These are phyloP conservation scores for Polydrusus pterygomalis DNA, from an alignment of 2,888 invertebrate genomes.

Conservation along the genomic window DNA sequence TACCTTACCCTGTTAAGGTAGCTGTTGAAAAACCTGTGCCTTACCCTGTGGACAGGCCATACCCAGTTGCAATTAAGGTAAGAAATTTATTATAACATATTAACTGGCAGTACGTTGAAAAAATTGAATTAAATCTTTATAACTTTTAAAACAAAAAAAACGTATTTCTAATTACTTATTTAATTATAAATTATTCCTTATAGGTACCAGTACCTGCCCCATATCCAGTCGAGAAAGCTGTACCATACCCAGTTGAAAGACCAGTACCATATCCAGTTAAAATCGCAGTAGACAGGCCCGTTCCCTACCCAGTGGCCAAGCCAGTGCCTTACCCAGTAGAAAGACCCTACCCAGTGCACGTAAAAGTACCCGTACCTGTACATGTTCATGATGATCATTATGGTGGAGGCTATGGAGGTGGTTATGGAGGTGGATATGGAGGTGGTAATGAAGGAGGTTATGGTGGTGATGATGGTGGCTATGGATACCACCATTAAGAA, in stretches of 20 bases:
- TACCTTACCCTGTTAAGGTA: slow-evolving; percentile 80
- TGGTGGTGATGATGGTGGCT: slow-evolving; percentile 43
- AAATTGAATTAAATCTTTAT: no score
- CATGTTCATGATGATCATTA: slow-evolving; percentile 60
- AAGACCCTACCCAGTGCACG: slow-evolving; percentile 77
- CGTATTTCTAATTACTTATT: no score
- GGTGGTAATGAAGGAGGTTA: slow-evolving; percentile 57
- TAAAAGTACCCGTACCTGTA: slow-evolving; percentile 76
- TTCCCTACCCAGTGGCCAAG: slow-evolving; percentile 78
- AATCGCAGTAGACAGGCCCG: slow-evolving; percentile 74
- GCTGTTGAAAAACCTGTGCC: slow-evolving; percentile 74
- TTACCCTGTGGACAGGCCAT: slow-evolving; percentile 79
- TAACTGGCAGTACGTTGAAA: no score
- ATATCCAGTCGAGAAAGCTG: slow-evolving; percentile 80
- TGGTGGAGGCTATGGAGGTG: slow-evolving; percentile 57
- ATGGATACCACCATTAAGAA: slow-evolving; percentile 28
- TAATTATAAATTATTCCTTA: background rate
- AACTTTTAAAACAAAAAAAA: no score
- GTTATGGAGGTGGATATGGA: slow-evolving; percentile 62
- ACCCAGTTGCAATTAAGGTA: slow-evolving; percentile 78
- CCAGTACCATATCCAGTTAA: slow-evolving; percentile 75
- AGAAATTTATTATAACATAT: background rate
- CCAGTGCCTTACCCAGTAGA: slow-evolving; percentile 82
- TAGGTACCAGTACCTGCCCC: slow-evolving; percentile 78
- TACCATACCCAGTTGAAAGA: slow-evolving; percentile 79